Evolutionary conservation across 2,797 vertebrate genomes (phyloP).

Genomic region (Poecilia wingei): DNA sequence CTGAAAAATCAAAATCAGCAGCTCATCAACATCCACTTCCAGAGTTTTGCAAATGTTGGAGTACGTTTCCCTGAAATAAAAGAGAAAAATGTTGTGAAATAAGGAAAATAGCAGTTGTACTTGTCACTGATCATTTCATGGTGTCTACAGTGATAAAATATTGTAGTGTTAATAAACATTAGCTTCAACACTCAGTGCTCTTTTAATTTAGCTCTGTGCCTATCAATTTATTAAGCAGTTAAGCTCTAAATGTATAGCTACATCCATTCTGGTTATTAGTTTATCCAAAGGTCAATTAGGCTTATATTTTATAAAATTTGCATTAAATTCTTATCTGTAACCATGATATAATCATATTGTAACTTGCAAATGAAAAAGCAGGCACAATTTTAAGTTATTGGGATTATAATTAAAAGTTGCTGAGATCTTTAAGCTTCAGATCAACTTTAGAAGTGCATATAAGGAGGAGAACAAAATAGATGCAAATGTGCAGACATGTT

Average conservation of each 20-base stretch:
- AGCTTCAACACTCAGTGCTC: slow-evolving; percentile 9
- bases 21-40: slow-evolving; percentile 87
- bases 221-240: neutral
- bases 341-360: neutral
- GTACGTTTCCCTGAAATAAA: slow-evolving; percentile 89
- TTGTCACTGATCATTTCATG: slow-evolving; percentile 12
- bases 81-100: slow-evolving; percentile 14
- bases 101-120: slow-evolving; percentile 6
- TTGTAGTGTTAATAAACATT: slow-evolving; percentile 6
- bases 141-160: slow-evolving; percentile 8
- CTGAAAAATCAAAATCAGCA: slow-evolving; percentile 38
- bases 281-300: neutral
- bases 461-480: neutral
- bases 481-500: neutral
- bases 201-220: slow-evolving; percentile 2
- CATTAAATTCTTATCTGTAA: neutral
- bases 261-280: neutral
- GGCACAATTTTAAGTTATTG: neutral
- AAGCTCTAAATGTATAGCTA: neutral
- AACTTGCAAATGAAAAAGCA: neutral
- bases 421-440: neutral
- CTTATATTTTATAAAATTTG: neutral
- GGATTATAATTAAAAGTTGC: neutral
- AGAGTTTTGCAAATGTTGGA: slow-evolving; percentile 93
- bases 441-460: neutral